Evolutionary conservation across 2,888 invertebrate genomes (phyloP).

Genomic region (Plebejus argus): DNA sequence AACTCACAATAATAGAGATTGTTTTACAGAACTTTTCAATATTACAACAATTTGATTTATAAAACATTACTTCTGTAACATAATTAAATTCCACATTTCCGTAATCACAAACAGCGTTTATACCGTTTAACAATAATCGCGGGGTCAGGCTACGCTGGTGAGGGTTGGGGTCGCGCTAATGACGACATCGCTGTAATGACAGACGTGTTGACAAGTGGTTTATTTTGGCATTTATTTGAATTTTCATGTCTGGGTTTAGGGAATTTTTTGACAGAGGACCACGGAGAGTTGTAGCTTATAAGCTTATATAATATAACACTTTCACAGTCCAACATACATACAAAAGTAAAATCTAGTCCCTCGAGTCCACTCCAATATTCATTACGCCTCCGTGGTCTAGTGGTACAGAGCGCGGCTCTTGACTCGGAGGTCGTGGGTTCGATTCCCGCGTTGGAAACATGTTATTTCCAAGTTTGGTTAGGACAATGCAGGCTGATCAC

Average conservation of each 20-base stretch:
- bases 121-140: conserved; percentile 3
- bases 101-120: not conserved
- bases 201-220: conserved; percentile 26
- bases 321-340: too few species aligned
- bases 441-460: too few species aligned
- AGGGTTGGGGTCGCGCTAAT: conserved; percentile 26
- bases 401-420: too few species aligned
- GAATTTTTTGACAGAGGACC: not conserved
- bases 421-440: too few species aligned
- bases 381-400: too few species aligned
- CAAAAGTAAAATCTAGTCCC: too few species aligned
- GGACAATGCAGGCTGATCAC: too few species aligned
- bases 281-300: too few species aligned
- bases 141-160: conserved; percentile 18
- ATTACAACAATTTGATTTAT: not conserved
- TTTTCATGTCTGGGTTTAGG: not conserved
- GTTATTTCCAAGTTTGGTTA: too few species aligned
- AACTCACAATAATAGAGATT: too few species aligned
- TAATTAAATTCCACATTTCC: not conserved
- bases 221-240: conserved; percentile 30
- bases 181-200: conserved; percentile 34
- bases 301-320: too few species aligned
- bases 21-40: not conserved
- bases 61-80: not conserved
- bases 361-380: too few species aligned